A percentile compares a stretch with the other conserved stretches of the same genome.
Evolutionary conservation across 2,888 invertebrate genomes (phyloP).

Genomic region (Neoaliturus tenellus): DNA sequence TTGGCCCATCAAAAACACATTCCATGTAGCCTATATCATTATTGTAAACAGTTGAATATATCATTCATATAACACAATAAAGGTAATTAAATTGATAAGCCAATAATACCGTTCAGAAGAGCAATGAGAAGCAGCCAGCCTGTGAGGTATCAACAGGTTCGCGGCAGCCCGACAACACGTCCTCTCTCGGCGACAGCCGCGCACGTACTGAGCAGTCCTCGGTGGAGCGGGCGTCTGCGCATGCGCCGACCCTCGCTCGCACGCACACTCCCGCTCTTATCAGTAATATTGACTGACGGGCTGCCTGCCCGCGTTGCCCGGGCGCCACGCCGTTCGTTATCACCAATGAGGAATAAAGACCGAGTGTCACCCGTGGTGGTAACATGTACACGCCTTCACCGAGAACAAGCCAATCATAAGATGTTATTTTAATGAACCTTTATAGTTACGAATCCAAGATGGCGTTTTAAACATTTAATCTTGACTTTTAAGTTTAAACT

Average conservation of each 20-base stretch:
- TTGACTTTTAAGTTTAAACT: no score
- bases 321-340: neutral
- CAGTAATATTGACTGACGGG: constrained; percentile 28
- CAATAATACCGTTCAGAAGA: neutral
- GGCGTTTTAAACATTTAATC: no score
- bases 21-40: no score
- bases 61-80: no score
- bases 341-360: neutral
- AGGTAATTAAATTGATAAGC: no score
- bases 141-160: constrained; percentile 15
- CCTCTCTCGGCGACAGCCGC: neutral
- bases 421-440: no score
- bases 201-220: neutral
- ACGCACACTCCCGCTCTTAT: constrained; percentile 20
- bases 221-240: neutral
- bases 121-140: neutral
- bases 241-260: neutral
- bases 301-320: neutral
- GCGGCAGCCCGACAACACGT: neutral
- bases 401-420: no score
- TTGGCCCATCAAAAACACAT: no score
- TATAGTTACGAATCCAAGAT: no score
- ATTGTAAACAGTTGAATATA: no score
- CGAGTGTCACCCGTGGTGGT: no score
- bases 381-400: no score